These are phyloP conservation scores for Theonella swinhoei DNA, from an alignment of 37 sponge, comb jelly and placozoan species.

Conservation along the genomic window DNA sequence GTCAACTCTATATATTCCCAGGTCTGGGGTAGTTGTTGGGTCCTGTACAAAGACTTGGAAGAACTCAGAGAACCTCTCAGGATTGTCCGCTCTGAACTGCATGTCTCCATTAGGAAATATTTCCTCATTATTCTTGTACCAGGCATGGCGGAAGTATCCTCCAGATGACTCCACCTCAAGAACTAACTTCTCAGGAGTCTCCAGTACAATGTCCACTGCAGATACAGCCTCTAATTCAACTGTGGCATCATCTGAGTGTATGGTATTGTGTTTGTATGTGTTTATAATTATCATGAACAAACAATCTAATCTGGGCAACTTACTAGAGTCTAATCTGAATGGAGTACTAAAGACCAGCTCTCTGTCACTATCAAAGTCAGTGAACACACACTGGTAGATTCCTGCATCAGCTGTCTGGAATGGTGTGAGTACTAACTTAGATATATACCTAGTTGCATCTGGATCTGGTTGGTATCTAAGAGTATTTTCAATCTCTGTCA, in stretches of 20 bases:
- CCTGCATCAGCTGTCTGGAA: constrained; percentile 33
- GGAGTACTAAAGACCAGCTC: constrained; percentile 29
- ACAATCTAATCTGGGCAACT: neutral
- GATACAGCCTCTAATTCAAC: constrained; percentile 15
- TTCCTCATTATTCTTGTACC: constrained; percentile 9
- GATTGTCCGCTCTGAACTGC: neutral
- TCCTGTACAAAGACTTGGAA: constrained; percentile 43
- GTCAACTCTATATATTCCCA: constrained; percentile 12
- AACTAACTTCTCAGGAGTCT: constrained; percentile 51
- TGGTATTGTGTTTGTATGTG: too few relatives aligned
- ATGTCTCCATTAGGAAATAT: neutral
- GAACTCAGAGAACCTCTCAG: constrained; percentile 4
- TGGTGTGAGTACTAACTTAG: neutral
- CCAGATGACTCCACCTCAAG: constrained; percentile 28
- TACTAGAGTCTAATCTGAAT: constrained; percentile 44
- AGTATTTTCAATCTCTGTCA: neutral
- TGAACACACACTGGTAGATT: constrained; percentile 53
- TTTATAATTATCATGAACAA: neutral
- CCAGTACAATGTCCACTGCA: constrained; percentile 15
- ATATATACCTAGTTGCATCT: neutral
- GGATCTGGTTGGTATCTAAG: neutral
- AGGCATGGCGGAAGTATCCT: constrained; percentile 9
- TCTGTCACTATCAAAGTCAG: constrained; percentile 1
- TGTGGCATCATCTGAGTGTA: too few relatives aligned
- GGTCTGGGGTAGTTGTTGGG: constrained; percentile 1